These are phyloP conservation scores for Zeus faber DNA, from an alignment of 2,113 vertebrate species.

Conservation along the genomic window DNA sequence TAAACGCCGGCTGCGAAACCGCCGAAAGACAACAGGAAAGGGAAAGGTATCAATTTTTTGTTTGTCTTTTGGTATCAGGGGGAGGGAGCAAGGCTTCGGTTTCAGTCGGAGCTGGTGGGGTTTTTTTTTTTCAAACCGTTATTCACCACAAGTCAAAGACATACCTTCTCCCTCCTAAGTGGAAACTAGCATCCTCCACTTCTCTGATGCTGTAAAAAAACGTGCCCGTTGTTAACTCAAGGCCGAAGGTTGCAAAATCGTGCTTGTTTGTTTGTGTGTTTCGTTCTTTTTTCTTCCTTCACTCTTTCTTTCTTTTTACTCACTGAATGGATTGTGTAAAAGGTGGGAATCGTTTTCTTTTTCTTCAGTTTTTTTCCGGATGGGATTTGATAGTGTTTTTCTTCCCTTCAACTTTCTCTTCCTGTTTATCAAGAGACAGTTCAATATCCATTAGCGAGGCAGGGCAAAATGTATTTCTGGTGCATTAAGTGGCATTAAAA, in stretches of 20 bases:
- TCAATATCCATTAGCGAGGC: conserved; percentile 36
- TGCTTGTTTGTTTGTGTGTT: no score
- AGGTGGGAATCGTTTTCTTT: conserved; percentile 15
- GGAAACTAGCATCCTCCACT: conserved; percentile 18
- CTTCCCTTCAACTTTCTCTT: conserved; percentile 15
- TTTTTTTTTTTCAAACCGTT: conserved; percentile 13
- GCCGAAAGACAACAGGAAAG: not conserved
- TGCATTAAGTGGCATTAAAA: conserved; percentile 46
- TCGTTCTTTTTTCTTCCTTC: not conserved
- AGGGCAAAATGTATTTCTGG: conserved; percentile 16
- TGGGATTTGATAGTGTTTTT: not conserved
- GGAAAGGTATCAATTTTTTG: no score
- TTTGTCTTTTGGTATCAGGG: no score
- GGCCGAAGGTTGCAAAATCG: conserved; percentile 27
- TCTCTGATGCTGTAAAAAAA: conserved; percentile 32
- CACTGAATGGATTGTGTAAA: conserved; percentile 12
- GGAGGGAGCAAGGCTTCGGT: no score
- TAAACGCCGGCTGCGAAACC: not conserved
- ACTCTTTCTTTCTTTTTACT: not conserved
- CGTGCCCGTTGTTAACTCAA: conserved; percentile 39
- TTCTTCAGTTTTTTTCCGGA: conserved; percentile 25
- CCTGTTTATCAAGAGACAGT: not conserved
- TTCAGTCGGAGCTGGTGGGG: no score
- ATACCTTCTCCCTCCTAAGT: conserved; percentile 16
- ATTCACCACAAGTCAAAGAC: conserved; percentile 17